phyloP scores from a whole-genome alignment of 2,113 vertebrate species.

The Cichladusa arquata region DNA sequence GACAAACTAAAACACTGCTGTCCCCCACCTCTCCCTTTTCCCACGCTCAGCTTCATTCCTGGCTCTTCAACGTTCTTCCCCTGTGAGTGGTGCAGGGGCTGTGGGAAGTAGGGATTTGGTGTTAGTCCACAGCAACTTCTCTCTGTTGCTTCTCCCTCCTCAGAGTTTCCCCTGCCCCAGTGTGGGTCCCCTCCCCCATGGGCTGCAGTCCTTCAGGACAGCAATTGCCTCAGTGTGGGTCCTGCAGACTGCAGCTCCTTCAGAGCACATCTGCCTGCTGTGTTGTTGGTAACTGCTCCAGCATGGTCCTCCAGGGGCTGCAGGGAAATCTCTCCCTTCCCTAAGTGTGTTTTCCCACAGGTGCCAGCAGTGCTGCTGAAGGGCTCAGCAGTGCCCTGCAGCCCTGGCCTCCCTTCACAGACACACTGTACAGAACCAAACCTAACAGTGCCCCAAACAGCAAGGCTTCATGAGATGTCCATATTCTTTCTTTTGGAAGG shows the following conservation, averaged over 20 bases:
- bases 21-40: not conserved
- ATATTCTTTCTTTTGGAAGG: constrained; percentile 70
- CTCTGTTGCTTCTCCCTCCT: not conserved
- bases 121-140: not conserved
- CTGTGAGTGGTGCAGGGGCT: not conserved
- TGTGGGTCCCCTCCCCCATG: not conserved
- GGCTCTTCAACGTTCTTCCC: not conserved
- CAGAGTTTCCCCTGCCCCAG: not conserved
- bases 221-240: not conserved
- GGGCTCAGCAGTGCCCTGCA: not conserved
- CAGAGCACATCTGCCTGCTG: not conserved
- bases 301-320: accelerated
- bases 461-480: not conserved
- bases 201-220: not conserved
- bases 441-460: not conserved
- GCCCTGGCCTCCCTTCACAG: accelerated
- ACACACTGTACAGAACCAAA: not conserved
- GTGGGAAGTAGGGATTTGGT: accelerated
- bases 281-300: not conserved
- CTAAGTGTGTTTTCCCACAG: accelerated
- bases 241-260: not conserved
- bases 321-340: not conserved
- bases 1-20: not conserved
- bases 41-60: not conserved
- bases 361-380: not conserved